Base-by-base conservation (phyloP, 2,888 invertebrate genomes). In the Drosophila pseudotalamancana region DNA sequence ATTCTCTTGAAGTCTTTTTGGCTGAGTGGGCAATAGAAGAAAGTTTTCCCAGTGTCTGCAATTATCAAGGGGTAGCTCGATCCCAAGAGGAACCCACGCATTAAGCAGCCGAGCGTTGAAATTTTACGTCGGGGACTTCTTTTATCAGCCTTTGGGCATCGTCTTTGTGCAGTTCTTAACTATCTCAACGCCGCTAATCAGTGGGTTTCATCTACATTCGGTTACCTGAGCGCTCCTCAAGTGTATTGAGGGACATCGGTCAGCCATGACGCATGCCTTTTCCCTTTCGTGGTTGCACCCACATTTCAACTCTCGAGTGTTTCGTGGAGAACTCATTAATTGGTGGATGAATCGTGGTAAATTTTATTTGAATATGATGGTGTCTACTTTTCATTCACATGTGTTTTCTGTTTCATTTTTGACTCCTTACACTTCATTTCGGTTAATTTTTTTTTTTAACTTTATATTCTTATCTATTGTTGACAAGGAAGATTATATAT, bases 241-340 rank as follows among this genome's bases (percentile, higher is more conserved):
- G 62, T 43, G 62, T 46, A n/a, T 60, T 49, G 42, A 57, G 57
- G 56, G 25, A 46, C 55, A 61, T 45, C 40, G 62, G 46, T 64
- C 56, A 63, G 60, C 69, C 60, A 85, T 87, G 73, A 83, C 71
- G 65, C 50, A 55, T 54, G 56, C 48, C 61, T 55, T 76, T 67
- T 65, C 54, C 1, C 37, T 18, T 64, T 27, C 25, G 45, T 64
- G 27, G 32, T 49, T 64, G 61, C 50, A 27, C 40, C 37, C 62
- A 73, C 72, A 43, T 48, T n/a, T n/a, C n/a, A n/a, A 48, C 39
- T 31, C 39, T 54, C 32, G 35, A 62, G 39, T 45, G 45, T 34
- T 21, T 51, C 27, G 16, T 25, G 12, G 6, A 51, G 63, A 37
- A 21, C n/a, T 12, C 63, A 53, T 63, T 64, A 63, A 63, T 53